These are phyloP conservation scores for Leptopilina syphax DNA, from an alignment of 2,888 invertebrate genomes.

Conservation along the genomic window DNA sequence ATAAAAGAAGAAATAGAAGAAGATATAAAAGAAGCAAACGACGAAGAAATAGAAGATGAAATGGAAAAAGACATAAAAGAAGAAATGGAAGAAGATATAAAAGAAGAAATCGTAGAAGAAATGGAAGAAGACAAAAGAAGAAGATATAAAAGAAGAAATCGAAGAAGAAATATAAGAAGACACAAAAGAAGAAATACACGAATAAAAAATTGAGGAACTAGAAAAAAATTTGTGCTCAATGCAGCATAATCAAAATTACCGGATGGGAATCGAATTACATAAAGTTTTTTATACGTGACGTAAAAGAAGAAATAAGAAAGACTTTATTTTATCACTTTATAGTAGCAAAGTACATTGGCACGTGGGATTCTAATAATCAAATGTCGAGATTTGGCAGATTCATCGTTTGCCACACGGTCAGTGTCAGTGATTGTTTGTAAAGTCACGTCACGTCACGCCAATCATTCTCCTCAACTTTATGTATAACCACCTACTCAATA, in stretches of 20 bases:
- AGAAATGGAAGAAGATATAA: too few relatives aligned
- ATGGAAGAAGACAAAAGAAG: too few relatives aligned
- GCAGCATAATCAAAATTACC: background rate
- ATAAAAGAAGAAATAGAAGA: too few relatives aligned
- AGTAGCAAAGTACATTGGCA: slow-evolving; percentile 80
- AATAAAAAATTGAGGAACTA: background rate
- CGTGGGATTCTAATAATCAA: slow-evolving; percentile 79
- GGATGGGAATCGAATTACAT: background rate
- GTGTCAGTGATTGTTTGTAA: slow-evolving; percentile 48
- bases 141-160: too few relatives aligned
- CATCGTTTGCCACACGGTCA: slow-evolving; percentile 80
- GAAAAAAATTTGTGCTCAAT: background rate
- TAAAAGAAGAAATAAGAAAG: slow-evolving; percentile 42
- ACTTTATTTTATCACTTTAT: slow-evolving; percentile 75
- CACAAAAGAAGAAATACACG: too few relatives aligned
- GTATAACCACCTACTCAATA: too few relatives aligned
- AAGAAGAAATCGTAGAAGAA: too few relatives aligned
- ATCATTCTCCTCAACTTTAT: too few relatives aligned
- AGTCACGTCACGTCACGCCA: slow-evolving; percentile 10
- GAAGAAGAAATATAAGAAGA: too few relatives aligned
- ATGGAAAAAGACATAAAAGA: too few relatives aligned
- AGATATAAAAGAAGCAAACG: too few relatives aligned
- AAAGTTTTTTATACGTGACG: slow-evolving; percentile 10
- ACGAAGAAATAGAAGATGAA: too few relatives aligned
- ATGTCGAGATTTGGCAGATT: slow-evolving; percentile 82